Conservation (phyloP, 2,113 vertebrate species). For the Chauna torquata region DNA sequence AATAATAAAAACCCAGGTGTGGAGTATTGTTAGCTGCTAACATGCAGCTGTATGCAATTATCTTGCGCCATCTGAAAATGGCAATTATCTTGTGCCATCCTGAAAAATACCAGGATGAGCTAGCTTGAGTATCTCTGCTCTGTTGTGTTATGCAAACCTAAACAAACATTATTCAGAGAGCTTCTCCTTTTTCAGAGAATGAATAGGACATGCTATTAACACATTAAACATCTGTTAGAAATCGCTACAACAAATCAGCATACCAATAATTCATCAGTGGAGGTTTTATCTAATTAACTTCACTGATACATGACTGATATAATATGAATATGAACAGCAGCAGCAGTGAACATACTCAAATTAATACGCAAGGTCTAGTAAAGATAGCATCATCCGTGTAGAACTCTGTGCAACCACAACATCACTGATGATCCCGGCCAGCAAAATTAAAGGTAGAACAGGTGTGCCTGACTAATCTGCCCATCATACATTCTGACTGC, state of each 20-base stretch:
- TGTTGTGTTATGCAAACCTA: not conserved
- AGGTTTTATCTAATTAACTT: not conserved
- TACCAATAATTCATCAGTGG: not conserved
- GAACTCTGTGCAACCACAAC: not conserved
- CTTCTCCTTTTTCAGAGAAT: not conserved
- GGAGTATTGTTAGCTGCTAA: not conserved
- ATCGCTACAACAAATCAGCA: not conserved
- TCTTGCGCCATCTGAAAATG: not conserved
- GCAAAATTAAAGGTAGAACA: not conserved
- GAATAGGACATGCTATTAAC: not conserved
- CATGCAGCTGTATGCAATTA: slow-evolving; percentile 28
- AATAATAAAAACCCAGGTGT: not conserved
- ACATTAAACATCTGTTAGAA: not conserved
- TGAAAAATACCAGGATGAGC: not conserved
- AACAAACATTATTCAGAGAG: not conserved
- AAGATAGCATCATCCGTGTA: not conserved
- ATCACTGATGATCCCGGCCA: not conserved
- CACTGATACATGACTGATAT: not conserved
- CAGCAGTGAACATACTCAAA: not conserved
- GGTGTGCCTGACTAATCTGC: not conserved
- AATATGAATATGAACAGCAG: not conserved
- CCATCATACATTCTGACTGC: not conserved
- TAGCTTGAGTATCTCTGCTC: not conserved
- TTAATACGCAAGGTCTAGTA: not conserved
- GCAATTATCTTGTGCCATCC: too few species aligned